phyloP scores from a whole-genome alignment of 64 coral and sea anemone species.

The Dendronephthya gigantea region DNA sequence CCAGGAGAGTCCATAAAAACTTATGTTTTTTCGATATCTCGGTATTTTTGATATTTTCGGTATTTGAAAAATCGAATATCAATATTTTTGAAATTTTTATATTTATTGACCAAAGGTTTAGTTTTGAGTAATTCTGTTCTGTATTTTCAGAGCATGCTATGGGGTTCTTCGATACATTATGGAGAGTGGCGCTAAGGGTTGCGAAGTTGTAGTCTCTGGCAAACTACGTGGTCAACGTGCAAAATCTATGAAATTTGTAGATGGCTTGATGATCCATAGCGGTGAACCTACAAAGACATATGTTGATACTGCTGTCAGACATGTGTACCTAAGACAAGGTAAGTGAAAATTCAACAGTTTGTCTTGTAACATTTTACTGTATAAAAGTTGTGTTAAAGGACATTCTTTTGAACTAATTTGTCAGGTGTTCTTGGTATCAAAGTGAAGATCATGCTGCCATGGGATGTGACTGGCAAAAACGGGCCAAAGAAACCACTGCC shows the following conservation, averaged over 20 bases:
- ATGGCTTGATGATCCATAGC: conserved; percentile 97
- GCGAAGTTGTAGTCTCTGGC: conserved; percentile 98
- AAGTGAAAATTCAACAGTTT: not conserved
- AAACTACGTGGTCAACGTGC: conserved; percentile 99
- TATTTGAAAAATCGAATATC: no score
- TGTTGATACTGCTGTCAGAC: conserved; percentile 86
- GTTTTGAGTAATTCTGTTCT: not conserved
- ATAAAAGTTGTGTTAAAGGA: not conserved
- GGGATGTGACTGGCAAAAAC: conserved; percentile 97
- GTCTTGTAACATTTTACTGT: no score
- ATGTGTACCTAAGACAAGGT: conserved; percentile 97
- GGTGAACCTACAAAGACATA: conserved; percentile 89
- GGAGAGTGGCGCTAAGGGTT: conserved; percentile 96
- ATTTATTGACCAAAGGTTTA: no score
- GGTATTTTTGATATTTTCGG: no score
- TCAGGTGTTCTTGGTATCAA: conserved; percentile 97
- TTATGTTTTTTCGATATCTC: no score
- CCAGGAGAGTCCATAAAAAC: no score
- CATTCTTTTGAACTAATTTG: not conserved
- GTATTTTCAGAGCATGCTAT: conserved; percentile 74
- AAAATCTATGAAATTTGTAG: conserved; percentile 99
- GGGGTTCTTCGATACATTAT: conserved; percentile 95
- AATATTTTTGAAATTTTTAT: no score
- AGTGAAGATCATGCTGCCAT: conserved; percentile 99
- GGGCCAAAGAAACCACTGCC: conserved; percentile 96